Base-by-base conservation (phyloP, 30 jellyfish, hydroid and myxozoan species). In the Rhopilema esculentum region DNA sequence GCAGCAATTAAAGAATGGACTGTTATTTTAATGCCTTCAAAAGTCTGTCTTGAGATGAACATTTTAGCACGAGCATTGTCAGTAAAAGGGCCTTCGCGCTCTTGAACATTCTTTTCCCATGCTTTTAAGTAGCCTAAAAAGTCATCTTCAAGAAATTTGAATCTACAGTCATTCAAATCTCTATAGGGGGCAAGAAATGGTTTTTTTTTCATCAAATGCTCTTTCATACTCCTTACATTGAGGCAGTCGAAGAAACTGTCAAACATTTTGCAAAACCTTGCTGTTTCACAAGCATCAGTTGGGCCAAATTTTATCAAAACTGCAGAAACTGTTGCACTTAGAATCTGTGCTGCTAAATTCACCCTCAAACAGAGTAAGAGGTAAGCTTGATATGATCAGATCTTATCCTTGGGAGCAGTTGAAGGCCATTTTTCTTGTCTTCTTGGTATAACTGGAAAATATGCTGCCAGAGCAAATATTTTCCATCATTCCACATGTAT, bases 181-280 rank as follows among this genome's bases (percentile, higher is more conserved):
- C 83, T 69, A 49, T 61, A 88, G 19, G 97, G 89, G 48, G 80
- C 75, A 62, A 79, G 89, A 50, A 69, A 66, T 15, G 89, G 82
- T 33, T 88, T 79, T 29, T 83, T 49, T 66, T 77, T 62, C 27
- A 26, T 50, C 20, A 21, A 28, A 33, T 70, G 77, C 30, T 67
- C 93, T 12, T 27, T 81, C 19, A 82, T 29, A 30, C 93, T 88
- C 31, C 88, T 82, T 40, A 79, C 90, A 63, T 88, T 79, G 28
- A 79, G 83, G 72, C 90, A 53, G 62, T 88, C 93, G 71, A 88
- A 79, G 72, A 82, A 79, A 19, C 84, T 27, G 73, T 88, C 97
- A 52, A 79, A 26, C 88, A 67, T 78, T 25, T 71, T 52, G 66
- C 89, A 88, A 50, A 88, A 82, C 86, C 21, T 69, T 51, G 93